Evolutionary conservation across 2,113 vertebrate genomes (phyloP).

Genomic region (Ictidomys tridecemlineatus): DNA sequence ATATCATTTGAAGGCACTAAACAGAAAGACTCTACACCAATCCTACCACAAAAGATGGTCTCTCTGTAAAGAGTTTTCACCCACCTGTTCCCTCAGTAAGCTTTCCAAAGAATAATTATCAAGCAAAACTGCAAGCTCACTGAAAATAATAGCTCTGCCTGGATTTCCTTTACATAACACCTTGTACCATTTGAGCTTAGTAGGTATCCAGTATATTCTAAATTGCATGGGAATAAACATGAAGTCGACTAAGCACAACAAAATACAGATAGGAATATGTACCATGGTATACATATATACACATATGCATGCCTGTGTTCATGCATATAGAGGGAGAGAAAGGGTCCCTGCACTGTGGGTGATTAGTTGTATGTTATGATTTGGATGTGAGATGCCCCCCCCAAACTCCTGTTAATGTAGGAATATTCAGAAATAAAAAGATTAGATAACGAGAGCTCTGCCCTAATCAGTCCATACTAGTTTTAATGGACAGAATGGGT

Average conservation of each 20-base stretch:
- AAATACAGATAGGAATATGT: neutral
- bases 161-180: neutral
- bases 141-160: constrained; percentile 4
- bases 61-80: constrained; percentile 25
- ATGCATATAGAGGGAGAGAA: neutral
- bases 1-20: constrained; percentile 43
- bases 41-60: constrained; percentile 34
- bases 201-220: neutral
- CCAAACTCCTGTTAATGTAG: too few relatives aligned
- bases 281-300: neutral
- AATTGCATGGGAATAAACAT: neutral
- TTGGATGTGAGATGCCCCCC: too few relatives aligned
- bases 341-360: neutral
- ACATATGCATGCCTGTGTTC: neutral
- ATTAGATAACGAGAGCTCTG: too few relatives aligned
- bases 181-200: neutral
- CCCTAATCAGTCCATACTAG: too few relatives aligned
- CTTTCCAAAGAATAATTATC: constrained; percentile 59
- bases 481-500: too few relatives aligned
- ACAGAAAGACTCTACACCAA: constrained; percentile 57
- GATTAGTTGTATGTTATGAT: neutral
- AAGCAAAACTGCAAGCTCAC: constrained; percentile 10
- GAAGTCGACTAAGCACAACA: neutral
- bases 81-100: constrained; percentile 15
- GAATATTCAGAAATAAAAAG: too few relatives aligned